Evolutionary conservation across 2,113 vertebrate genomes (phyloP), one percentile per base, ranked within the genome.

Genomic region (Erythrolamprus reginae): DNA sequence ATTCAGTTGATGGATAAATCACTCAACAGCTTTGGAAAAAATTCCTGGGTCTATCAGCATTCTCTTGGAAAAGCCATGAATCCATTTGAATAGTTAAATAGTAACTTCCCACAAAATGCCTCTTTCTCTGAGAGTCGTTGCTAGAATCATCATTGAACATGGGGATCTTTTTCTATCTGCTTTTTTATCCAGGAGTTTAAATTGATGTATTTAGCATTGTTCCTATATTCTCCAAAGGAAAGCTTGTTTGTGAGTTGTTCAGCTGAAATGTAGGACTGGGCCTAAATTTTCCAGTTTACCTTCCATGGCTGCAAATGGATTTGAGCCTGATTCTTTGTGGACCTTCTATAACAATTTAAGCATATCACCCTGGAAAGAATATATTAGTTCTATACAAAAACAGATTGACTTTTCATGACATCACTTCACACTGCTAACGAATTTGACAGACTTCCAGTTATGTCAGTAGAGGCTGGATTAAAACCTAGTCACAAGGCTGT

Each of bases 361-460:
- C 61, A 65, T 65, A 38, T 38, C 33, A 77, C 70, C 15, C 70
- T 77, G 33, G 33, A 77, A 21, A 93, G 91, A 91, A 89, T 92
- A 92, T 70, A 92, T 95, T 92, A 92, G 86, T 88, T 93, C 92
- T 83, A 17, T 38, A 89, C 82, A 87, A 55, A 90, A 70, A 89
- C 92, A 91, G 86, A 86, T 85, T 95, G 92, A 92, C 65, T 92
- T 95, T 94, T 88, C 82, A 0, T 87, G 53, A 86, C 91, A 93
- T 95, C 95, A 94, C 88, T 94, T 87, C 91, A 91, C 93, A 84
- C n/a, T 91, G 84, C 95, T 96, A 94, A 93, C 92, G 95, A 87
- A 94, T 51, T 95, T 96, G 95, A 96, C 94, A 90, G 91, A 94
- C 94, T 95, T 95, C 92, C 91, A 94, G 93, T 96, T 93, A 94